A percentile compares a stretch with the other conserved stretches of the same genome.
These are phyloP conservation scores for Cryptomyrus ogoouensis DNA, from an alignment of 2,113 vertebrate genomes.

Conservation along the genomic window DNA sequence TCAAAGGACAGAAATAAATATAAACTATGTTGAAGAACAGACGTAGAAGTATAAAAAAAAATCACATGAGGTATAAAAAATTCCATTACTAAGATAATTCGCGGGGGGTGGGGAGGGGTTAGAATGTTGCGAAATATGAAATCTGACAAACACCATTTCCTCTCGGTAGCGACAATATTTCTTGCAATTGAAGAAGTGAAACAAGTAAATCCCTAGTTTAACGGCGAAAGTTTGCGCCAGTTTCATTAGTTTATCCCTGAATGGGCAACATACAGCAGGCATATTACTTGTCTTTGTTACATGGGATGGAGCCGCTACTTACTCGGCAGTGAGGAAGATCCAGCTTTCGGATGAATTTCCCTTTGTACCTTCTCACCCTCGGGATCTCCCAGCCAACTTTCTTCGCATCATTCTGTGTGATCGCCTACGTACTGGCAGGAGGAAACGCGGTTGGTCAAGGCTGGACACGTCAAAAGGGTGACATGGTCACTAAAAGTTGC, in stretches of 20 bases:
- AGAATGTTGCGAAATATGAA: background rate
- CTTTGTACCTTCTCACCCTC: background rate
- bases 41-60: background rate
- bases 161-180: background rate
- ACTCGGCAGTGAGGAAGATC: background rate
- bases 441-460: constrained; percentile 6
- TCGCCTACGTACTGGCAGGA: constrained; percentile 2
- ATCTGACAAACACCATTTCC: background rate
- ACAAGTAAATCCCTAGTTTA: background rate
- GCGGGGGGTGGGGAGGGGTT: background rate
- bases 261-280: background rate
- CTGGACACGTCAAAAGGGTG: background rate
- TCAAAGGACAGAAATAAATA: background rate
- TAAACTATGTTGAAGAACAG: background rate
- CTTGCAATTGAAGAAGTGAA: background rate
- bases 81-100: background rate
- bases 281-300: background rate
- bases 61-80: background rate
- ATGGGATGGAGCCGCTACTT: background rate
- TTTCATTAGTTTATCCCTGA: background rate
- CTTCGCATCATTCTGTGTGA: background rate
- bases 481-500: background rate
- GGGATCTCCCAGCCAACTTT: background rate
- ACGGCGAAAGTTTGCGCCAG: background rate
- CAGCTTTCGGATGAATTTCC: background rate